Conservation (phyloP, 2,888 invertebrate genomes). For the Resseliella maxima region DNA sequence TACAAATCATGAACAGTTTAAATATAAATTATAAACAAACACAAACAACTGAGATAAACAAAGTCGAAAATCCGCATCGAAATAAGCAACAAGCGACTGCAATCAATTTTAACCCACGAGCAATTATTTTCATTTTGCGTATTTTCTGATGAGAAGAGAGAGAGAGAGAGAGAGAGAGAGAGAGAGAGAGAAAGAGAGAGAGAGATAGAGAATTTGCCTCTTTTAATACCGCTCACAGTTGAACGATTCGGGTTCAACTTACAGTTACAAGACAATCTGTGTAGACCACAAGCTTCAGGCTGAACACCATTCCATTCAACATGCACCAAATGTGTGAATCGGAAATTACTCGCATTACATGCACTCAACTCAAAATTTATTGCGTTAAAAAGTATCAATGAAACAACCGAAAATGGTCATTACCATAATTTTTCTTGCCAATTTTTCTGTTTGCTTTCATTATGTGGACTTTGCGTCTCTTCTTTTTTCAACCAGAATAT, state of each 20-base stretch:
- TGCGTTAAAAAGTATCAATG: conserved; percentile 56
- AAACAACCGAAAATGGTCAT: conserved; percentile 56
- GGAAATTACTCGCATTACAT: background rate
- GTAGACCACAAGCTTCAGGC: no score
- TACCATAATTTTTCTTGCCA: conserved; percentile 38
- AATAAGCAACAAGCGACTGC: background rate
- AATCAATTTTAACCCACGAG: conserved; percentile 38
- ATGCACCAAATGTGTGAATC: background rate
- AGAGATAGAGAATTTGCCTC: background rate
- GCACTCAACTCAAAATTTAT: conserved; percentile 50
- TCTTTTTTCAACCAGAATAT: background rate
- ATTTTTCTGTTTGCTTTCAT: background rate
- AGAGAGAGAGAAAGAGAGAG: no score
- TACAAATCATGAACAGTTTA: background rate
- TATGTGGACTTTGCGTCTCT: background rate
- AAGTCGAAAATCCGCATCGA: background rate
- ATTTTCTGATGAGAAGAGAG: background rate
- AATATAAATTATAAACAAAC: conserved; percentile 37
- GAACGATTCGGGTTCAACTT: background rate
- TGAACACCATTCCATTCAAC: background rate
- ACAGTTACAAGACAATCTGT: background rate
- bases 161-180: no score
- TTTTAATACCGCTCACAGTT: background rate
- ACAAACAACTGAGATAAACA: background rate
- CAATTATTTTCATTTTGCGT: background rate